phyloP scores from a whole-genome alignment of 2,888 invertebrate genomes.

The Pollenia griseotomentosa region DNA sequence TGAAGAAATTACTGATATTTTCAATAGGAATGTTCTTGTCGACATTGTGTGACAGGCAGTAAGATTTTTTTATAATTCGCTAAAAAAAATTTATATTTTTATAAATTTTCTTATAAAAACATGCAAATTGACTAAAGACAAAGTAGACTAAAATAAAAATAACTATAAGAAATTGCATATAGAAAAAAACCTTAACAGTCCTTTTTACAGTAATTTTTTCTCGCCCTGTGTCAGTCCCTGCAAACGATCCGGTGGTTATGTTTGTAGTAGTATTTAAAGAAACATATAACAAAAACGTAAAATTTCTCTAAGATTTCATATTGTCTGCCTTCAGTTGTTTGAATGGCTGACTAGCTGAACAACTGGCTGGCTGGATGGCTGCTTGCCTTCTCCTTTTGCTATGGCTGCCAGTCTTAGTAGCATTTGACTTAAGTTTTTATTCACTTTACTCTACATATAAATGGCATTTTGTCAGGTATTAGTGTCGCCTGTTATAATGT shows the following conservation, averaged over 20 bases:
- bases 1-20: no score
- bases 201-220: not conserved
- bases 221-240: constrained; percentile 6
- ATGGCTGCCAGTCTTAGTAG: constrained; percentile 49
- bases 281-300: constrained; percentile 33
- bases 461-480: constrained; percentile 73
- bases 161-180: no score
- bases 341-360: constrained; percentile 27
- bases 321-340: constrained; percentile 50
- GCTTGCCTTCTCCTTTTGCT: constrained; percentile 52
- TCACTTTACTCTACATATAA: constrained; percentile 67
- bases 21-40: no score
- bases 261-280: constrained; percentile 5
- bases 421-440: constrained; percentile 61
- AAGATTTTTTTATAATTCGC: no score
- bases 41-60: no score
- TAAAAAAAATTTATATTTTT: no score
- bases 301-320: constrained; percentile 54
- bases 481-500: constrained; percentile 72
- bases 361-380: not conserved
- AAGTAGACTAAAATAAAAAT: no score
- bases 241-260: constrained; percentile 13
- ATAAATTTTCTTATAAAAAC: no score
- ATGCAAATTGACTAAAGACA: no score
- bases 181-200: no score